Evolutionary conservation across 2,113 vertebrate genomes (phyloP).

Genomic region (Sigmodon hispidus): DNA sequence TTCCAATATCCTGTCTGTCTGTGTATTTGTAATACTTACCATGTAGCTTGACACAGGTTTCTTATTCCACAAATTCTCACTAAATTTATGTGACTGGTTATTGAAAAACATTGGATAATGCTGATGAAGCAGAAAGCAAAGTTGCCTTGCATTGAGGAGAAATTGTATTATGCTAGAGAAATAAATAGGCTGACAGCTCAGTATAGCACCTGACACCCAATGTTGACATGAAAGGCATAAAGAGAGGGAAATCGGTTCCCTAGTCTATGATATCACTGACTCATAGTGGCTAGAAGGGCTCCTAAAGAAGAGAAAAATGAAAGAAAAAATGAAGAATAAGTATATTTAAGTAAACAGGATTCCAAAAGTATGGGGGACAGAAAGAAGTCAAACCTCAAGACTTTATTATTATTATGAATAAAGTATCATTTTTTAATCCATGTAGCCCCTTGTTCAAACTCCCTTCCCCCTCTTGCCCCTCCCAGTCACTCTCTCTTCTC

Average conservation of each 20-base stretch:
- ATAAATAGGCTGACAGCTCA: background rate
- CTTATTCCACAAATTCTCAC: background rate
- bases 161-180: background rate
- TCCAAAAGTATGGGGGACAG: background rate
- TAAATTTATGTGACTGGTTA: background rate
- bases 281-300: background rate
- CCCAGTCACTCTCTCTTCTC: too few relatives aligned
- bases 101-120: background rate
- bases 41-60: constrained; percentile 1
- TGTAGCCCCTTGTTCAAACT: too few relatives aligned
- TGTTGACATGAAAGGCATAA: background rate
- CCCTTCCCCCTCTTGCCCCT: too few relatives aligned
- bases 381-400: background rate
- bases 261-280: background rate
- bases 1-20: background rate
- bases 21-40: background rate
- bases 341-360: background rate
- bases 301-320: background rate
- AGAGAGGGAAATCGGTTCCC: background rate
- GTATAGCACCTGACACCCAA: background rate
- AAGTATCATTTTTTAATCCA: too few relatives aligned
- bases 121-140: background rate
- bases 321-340: background rate
- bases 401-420: too few relatives aligned
- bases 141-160: background rate